Percentiles rank a stretch among this genome's conserved stretches.
These are phyloP conservation scores for Baryphthengus martii DNA, from an alignment of 2,113 vertebrate species.

Conservation along the genomic window DNA sequence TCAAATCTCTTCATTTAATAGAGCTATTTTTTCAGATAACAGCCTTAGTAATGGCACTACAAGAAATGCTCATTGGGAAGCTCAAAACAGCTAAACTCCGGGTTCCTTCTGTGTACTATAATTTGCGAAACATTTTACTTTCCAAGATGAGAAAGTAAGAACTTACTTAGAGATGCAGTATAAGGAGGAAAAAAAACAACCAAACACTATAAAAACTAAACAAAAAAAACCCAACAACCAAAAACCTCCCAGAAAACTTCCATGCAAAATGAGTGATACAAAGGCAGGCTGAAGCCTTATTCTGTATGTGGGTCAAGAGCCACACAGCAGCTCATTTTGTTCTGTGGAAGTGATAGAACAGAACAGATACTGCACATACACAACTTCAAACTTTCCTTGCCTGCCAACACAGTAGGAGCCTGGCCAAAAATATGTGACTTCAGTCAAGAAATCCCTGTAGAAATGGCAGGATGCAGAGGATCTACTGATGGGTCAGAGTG, in stretches of 20 bases:
- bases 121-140: background rate
- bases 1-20: constrained; percentile 29
- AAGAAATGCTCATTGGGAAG: background rate
- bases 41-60: background rate
- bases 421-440: background rate
- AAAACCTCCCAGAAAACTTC: background rate
- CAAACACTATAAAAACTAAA: background rate
- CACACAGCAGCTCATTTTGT: background rate
- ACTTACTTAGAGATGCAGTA: background rate
- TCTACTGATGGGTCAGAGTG: background rate
- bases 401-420: background rate
- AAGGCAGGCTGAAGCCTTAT: background rate
- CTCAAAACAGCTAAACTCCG: background rate
- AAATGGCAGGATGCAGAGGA: background rate
- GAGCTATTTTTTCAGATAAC: constrained; percentile 36
- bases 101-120: background rate
- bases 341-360: background rate
- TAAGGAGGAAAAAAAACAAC: background rate
- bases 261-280: background rate
- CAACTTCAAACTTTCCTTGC: background rate
- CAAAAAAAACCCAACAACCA: background rate
- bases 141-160: background rate
- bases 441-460: background rate
- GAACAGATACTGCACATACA: no score
- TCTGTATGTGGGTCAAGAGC: background rate